Evolutionary conservation across 2,797 vertebrate genomes (phyloP).

Genomic region (Fistularia commersonii): DNA sequence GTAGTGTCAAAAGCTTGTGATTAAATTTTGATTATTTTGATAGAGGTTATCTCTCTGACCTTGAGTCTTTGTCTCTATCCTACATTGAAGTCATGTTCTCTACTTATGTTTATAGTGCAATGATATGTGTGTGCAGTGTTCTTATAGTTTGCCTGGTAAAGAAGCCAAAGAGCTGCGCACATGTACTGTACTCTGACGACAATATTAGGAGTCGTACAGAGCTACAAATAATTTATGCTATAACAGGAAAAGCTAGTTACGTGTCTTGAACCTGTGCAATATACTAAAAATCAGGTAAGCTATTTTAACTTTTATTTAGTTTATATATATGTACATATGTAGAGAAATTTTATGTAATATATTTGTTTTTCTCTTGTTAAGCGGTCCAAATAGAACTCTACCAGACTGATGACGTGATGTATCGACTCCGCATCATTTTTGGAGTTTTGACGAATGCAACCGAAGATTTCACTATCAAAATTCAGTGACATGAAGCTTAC

Average conservation of each 20-base stretch:
- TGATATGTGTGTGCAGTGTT: slow-evolving; percentile 56
- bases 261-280: no score
- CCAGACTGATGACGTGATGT: neutral
- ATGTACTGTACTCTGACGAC: slow-evolving; percentile 33
- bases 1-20: no score
- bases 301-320: no score
- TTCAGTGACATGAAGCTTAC: slow-evolving; percentile 47
- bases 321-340: no score
- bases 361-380: neutral
- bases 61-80: slow-evolving; percentile 16
- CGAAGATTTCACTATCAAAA: slow-evolving; percentile 38
- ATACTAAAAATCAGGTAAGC: no score
- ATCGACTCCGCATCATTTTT: neutral
- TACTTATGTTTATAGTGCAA: slow-evolving; percentile 51
- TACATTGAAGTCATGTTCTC: slow-evolving; percentile 18
- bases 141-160: slow-evolving; percentile 53
- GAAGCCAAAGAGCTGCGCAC: slow-evolving; percentile 38
- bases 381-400: neutral
- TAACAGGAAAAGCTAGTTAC: no score
- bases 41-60: slow-evolving; percentile 30
- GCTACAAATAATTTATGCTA: slow-evolving; percentile 37
- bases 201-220: slow-evolving; percentile 51
- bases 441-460: no score
- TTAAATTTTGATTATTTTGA: neutral
- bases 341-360: neutral